Evolutionary conservation across 2,113 vertebrate species (phyloP), one percentile per base, ranked within the genome.

Genomic region (Phainopepla nitens): DNA sequence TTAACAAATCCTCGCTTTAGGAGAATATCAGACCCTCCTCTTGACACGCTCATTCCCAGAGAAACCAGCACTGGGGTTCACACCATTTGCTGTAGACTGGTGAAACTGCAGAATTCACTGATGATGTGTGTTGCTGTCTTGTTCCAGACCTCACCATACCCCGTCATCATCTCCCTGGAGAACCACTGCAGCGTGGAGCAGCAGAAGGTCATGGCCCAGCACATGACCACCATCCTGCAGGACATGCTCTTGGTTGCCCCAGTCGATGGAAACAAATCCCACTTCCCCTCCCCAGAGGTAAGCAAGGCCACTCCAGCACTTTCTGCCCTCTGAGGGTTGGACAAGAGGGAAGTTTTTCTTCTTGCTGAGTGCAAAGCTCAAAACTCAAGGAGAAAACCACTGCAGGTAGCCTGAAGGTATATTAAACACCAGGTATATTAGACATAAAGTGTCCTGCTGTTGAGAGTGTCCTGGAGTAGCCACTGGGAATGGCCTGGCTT

Each of bases 121-220:
- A 62, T 22, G 31, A 7, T 66, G 35, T 47, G 24, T 75, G 31
- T 57, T 94, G 21, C n/a, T 91, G 2, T 88, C 21, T 57, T 81
- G 14, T 77, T 62, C 21, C 90, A 99, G 99, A 98, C 97, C 5
- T 99, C 99, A 1, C 97, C 98, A 2, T 99, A 99, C 93, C 99
- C 99, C 0, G 98, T 99, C 65, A 99, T 99, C 96, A 97, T 99
- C 81, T 99, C 99, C 66, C 96, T 99, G 98, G 99, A 99, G 98
- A 99, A 99, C 90, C 99, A 99, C 97, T 99, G 99, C 97, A 98
- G 94, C 2, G 42, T 99, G 8, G 98, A 98, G 5, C 99, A 99
- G 88, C 99, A 99, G 98, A 98, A 97, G 27, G 96, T 98, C 71
- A 99, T 99, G 98, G 99, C 99, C 23, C 92, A 96, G 9, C 97